A percentile compares a stretch with the other conserved stretches of the same genome.
Evolutionary conservation across 2,797 vertebrate genomes (phyloP).

Genomic region (Micrastur ruficollis): DNA sequence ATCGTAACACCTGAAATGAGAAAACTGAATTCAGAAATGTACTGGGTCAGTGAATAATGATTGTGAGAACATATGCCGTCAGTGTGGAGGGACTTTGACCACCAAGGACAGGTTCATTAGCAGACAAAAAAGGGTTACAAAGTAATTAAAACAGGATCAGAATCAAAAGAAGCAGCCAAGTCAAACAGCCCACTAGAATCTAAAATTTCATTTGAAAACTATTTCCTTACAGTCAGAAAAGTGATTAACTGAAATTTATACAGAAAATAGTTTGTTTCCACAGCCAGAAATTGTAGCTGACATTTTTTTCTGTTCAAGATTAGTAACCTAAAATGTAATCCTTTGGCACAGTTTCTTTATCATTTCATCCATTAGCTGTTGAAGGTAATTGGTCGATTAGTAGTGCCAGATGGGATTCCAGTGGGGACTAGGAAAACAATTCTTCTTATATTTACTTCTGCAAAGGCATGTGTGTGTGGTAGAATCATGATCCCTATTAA

Average conservation of each 20-base stretch:
- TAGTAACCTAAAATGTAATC: background rate
- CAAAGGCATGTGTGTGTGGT: background rate
- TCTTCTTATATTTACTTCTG: background rate
- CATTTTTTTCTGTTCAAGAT: background rate
- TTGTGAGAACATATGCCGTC: background rate
- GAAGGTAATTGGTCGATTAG: background rate
- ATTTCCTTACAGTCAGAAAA: background rate
- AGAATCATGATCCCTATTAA: constrained; percentile 8
- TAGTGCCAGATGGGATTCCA: constrained; percentile 37
- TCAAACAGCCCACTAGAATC: background rate
- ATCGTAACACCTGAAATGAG: background rate
- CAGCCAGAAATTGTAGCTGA: background rate
- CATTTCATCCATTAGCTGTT: background rate
- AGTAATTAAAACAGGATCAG: background rate
- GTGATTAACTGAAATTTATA: background rate
- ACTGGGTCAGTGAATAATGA: background rate
- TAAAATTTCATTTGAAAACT: background rate
- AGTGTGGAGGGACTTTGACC: background rate
- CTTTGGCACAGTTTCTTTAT: background rate
- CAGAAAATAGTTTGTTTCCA: background rate
- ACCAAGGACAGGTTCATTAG: background rate
- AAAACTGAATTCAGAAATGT: background rate
- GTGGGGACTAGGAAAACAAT: background rate
- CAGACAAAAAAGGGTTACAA: background rate
- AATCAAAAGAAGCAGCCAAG: background rate